Evolutionary conservation across 2,888 invertebrate genomes (phyloP).

Genomic region (Atrina japonica): DNA sequence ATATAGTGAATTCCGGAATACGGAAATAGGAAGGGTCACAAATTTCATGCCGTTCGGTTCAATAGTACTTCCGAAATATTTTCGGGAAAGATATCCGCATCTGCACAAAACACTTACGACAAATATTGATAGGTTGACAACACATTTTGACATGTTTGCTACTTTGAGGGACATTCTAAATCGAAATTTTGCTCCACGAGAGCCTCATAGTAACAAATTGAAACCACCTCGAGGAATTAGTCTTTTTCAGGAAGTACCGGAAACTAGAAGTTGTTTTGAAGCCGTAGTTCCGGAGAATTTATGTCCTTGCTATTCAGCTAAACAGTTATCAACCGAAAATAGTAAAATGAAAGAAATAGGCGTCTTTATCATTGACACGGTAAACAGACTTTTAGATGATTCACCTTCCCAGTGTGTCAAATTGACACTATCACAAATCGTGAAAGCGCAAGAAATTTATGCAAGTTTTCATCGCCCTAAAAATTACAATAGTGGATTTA

Average conservation of each 20-base stretch:
- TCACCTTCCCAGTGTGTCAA: slow-evolving; percentile 63
- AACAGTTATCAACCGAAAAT: slow-evolving; percentile 83
- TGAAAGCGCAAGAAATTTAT: slow-evolving; percentile 32
- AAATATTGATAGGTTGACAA: slow-evolving; percentile 87
- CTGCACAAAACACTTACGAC: slow-evolving; percentile 85
- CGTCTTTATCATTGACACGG: slow-evolving; percentile 84
- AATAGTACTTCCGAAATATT: slow-evolving; percentile 87
- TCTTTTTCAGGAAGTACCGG: slow-evolving; percentile 88
- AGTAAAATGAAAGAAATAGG: slow-evolving; percentile 84
- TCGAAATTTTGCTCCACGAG: slow-evolving; percentile 20
- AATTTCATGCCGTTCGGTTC: slow-evolving; percentile 92
- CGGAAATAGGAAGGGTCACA: slow-evolving; percentile 89
- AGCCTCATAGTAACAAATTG: slow-evolving; percentile 74
- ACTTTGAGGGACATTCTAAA: slow-evolving; percentile 86
- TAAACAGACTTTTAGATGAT: slow-evolving; percentile 85
- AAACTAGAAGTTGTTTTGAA: slow-evolving; percentile 87
- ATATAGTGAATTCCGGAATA: slow-evolving; percentile 91
- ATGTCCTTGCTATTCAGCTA: slow-evolving; percentile 91
- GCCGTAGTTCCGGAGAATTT: slow-evolving; percentile 91
- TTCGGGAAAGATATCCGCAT: slow-evolving; percentile 84
- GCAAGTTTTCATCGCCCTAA: slow-evolving; percentile 82
- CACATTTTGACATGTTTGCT: slow-evolving; percentile 91
- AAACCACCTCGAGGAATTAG: slow-evolving; percentile 81
- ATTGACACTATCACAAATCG: slow-evolving; percentile 33
- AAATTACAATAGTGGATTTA: slow-evolving; percentile 11